Evolutionary conservation across 2,113 vertebrate species (phyloP).

Genomic region (Clinocottus analis): DNA sequence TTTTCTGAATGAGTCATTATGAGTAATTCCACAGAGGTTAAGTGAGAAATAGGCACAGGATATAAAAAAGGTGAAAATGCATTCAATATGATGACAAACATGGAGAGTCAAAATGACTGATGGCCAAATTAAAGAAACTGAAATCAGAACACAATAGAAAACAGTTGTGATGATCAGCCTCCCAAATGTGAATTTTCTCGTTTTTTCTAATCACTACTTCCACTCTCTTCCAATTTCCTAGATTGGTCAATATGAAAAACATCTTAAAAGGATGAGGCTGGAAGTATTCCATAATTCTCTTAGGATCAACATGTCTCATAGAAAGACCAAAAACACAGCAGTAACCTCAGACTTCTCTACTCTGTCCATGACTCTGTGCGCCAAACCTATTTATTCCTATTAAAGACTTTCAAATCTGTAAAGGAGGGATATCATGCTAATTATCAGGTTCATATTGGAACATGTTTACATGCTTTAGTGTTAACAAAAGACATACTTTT

Average conservation of each 20-base stretch:
- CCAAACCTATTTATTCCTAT: not conserved
- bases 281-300: not conserved
- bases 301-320: not conserved
- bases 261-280: not conserved
- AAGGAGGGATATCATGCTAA: not conserved
- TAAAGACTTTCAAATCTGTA: not conserved
- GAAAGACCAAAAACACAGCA: not conserved
- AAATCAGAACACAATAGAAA: not conserved
- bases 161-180: not conserved
- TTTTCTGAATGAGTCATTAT: not conserved
- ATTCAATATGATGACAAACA: not conserved
- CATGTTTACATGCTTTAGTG: not conserved
- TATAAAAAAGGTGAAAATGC: too few relatives aligned
- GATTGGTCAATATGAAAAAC: not conserved
- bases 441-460: not conserved
- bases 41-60: too few relatives aligned
- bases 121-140: not conserved
- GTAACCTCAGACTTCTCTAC: too few relatives aligned
- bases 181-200: not conserved
- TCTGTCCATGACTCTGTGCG: not conserved
- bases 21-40: not conserved
- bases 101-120: not conserved
- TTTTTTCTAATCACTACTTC: not conserved
- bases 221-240: not conserved
- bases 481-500: not conserved